Percentiles rank a stretch among this genome's conserved stretches.
Evolutionary conservation across 2,888 invertebrate genomes (phyloP).

Genomic region (Prostheceraeus crozeri): DNA sequence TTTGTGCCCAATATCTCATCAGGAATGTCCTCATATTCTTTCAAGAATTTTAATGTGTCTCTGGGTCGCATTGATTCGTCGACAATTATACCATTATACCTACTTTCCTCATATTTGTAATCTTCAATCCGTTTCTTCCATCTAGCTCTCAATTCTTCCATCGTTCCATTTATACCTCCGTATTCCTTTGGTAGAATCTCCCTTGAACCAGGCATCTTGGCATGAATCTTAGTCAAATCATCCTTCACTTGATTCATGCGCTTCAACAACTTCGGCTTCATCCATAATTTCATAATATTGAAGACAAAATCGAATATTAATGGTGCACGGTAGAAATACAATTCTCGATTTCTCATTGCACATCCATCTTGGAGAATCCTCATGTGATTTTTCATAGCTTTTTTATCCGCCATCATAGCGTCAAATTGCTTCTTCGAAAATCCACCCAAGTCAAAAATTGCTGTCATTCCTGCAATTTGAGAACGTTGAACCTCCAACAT

Average conservation of each 20-base stretch:
- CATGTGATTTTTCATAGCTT: constrained; percentile 56
- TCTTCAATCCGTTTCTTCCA: no score
- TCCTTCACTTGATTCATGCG: no score
- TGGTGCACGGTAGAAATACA: constrained; percentile 68
- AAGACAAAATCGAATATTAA: no score
- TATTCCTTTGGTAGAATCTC: constrained; percentile 17
- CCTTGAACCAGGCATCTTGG: no score
- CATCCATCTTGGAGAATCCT: constrained; percentile 63
- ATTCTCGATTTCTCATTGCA: constrained; percentile 71
- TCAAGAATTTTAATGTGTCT: background rate
- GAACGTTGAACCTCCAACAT: constrained; percentile 62
- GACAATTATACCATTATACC: no score
- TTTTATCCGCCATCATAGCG: constrained; percentile 63
- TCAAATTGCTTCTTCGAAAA: constrained; percentile 61
- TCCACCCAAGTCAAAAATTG: constrained; percentile 62
- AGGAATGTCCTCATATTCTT: constrained; percentile 5
- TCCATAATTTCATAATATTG: no score
- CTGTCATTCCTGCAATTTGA: constrained; percentile 54
- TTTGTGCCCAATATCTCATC: constrained; percentile 14
- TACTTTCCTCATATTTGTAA: no score
- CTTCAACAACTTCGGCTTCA: no score
- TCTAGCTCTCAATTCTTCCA: no score
- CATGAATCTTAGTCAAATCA: no score
- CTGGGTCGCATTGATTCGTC: constrained; percentile 17
- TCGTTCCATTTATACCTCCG: background rate